Percentiles rank a stretch among this genome's conserved stretches.
These are phyloP conservation scores for Mesitornis unicolor DNA, from an alignment of 2,113 vertebrate species.

Conservation along the genomic window DNA sequence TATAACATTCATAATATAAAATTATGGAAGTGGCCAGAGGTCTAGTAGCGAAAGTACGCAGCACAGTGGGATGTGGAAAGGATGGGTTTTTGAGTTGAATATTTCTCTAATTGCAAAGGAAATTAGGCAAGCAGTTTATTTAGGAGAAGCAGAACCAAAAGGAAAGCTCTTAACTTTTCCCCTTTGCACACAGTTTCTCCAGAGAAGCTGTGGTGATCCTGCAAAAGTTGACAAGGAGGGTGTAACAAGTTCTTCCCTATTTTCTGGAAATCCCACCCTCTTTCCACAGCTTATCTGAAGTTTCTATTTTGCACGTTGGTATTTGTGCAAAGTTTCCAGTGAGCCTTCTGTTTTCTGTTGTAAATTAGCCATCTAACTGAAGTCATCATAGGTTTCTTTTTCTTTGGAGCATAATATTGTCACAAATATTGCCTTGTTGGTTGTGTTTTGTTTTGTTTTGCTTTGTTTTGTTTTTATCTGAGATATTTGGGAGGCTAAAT, in stretches of 20 bases:
- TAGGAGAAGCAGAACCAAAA: conserved; percentile 81
- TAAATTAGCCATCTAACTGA: background rate
- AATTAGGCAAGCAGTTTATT: conserved; percentile 79
- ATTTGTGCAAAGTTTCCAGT: background rate
- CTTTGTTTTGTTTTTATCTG: background rate
- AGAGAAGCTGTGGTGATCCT: conserved; percentile 70
- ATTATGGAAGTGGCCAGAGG: background rate
- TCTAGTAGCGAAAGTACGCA: background rate
- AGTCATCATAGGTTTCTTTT: background rate
- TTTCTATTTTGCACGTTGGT: conserved; percentile 59
- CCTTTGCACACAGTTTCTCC: conserved; percentile 2
- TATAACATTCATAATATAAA: background rate
- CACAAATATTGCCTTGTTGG: background rate
- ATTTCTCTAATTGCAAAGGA: conserved; percentile 76
- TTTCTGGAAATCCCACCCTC: conserved; percentile 77
- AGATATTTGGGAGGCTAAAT: background rate
- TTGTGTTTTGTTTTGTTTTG: background rate
- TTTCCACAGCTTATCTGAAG: conserved; percentile 26
- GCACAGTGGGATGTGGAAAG: conserved; percentile 50
- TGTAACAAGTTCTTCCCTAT: conserved; percentile 72
- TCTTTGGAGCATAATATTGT: background rate
- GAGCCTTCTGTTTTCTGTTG: background rate
- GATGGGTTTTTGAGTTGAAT: conserved; percentile 42
- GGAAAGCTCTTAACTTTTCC: conserved; percentile 70
- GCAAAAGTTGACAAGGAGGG: conserved; percentile 66